These are phyloP conservation scores for Formica exsecta DNA, from an alignment of 1,140 invertebrate species.

Conservation along the genomic window DNA sequence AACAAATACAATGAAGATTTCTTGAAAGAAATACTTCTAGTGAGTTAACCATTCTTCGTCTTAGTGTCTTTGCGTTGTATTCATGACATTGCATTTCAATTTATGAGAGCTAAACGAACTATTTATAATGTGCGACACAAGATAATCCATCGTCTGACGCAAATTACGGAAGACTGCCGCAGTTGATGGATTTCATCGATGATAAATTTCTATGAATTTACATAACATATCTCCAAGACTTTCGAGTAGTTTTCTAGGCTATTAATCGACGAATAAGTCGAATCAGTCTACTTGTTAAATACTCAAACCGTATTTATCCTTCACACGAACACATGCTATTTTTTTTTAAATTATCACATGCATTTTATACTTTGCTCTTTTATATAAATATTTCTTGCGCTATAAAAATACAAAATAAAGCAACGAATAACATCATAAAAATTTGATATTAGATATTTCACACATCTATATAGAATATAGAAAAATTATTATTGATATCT, in stretches of 20 bases:
- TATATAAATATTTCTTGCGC: not conserved
- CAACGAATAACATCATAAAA: not conserved
- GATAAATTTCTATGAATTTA: constrained; percentile 31
- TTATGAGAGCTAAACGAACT: not conserved
- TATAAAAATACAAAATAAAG: not conserved
- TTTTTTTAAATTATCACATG: not conserved
- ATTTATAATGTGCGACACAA: not conserved
- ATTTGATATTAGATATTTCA: too few relatives aligned
- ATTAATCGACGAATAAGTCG: constrained; percentile 5
- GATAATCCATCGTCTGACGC: constrained; percentile 5
- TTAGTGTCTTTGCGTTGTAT: not conserved
- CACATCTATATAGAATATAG: too few relatives aligned
- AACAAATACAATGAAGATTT: constrained; percentile 10
- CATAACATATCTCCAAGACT: constrained; percentile 5
- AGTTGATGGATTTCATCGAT: constrained; percentile 12
- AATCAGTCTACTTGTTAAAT: constrained; percentile 24
- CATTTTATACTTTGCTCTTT: not conserved
- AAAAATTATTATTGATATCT: too few relatives aligned
- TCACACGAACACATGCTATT: not conserved
- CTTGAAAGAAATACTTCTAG: constrained; percentile 29
- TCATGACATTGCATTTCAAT: constrained; percentile 31
- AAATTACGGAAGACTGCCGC: constrained; percentile 27
- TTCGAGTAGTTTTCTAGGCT: constrained; percentile 23
- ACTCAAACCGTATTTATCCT: constrained; percentile 26
- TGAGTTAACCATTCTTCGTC: not conserved